Percentiles rank a stretch among this genome's conserved stretches.
Conservation (phyloP, 2,888 invertebrate species). For the Phytoseiulus persimilis region DNA sequence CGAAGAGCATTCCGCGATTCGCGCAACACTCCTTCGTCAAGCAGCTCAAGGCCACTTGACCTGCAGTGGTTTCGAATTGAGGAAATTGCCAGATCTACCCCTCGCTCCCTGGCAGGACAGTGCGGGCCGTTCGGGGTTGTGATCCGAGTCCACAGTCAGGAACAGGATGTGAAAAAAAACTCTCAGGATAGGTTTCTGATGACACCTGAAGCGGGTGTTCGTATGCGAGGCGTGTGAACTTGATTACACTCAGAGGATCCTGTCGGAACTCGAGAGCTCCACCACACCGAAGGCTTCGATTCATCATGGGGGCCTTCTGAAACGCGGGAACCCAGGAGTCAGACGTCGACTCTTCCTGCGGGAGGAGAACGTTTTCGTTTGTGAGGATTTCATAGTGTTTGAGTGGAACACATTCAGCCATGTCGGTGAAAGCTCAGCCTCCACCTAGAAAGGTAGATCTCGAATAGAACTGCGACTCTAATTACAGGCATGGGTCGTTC, state of each 20-base stretch:
- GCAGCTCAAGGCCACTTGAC: not conserved
- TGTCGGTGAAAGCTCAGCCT: constrained; percentile 36
- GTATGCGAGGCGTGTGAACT: not conserved
- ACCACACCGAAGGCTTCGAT: not conserved
- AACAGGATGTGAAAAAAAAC: not conserved
- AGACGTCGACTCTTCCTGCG: not conserved
- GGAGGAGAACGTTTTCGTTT: not conserved
- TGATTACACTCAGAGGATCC: not conserved
- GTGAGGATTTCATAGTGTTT: not conserved
- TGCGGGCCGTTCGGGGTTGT: not conserved
- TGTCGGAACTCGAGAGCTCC: not conserved
- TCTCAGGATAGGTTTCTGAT: not conserved
- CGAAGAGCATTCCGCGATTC: not conserved
- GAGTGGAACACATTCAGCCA: constrained; percentile 16
- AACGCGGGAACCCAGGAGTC: not conserved
- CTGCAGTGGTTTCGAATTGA: not conserved
- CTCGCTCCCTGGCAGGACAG: not conserved
- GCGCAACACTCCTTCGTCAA: not conserved
- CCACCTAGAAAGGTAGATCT: constrained; percentile 10
- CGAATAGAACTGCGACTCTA: not conserved
- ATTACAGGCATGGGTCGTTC: not conserved
- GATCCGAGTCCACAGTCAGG: not conserved
- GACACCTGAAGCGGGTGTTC: not conserved
- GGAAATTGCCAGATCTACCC: not conserved
- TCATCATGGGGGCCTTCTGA: not conserved